These are phyloP conservation scores for Helleia helle DNA, from an alignment of 2,888 invertebrate genomes.

Conservation along the genomic window DNA sequence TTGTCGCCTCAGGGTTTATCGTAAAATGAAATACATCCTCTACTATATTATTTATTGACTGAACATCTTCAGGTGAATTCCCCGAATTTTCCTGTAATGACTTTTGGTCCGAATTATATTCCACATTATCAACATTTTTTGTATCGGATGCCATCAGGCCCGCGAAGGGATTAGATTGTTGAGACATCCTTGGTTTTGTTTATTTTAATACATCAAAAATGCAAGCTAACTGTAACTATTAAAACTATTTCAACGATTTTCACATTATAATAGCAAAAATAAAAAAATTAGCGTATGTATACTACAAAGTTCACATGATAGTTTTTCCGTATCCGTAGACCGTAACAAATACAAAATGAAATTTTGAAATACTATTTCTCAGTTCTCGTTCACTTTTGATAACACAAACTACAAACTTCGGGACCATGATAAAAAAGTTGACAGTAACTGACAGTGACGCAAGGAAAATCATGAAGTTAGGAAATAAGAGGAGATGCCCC, in stretches of 20 bases:
- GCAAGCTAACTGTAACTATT: conserved; percentile 15
- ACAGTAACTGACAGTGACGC: background rate
- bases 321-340: no score
- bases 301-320: background rate
- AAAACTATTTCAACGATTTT: conserved; percentile 4
- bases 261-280: background rate
- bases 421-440: background rate
- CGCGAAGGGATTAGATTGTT: conserved; percentile 59
- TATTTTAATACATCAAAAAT: conserved; percentile 18
- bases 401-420: background rate
- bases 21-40: conserved; percentile 84
- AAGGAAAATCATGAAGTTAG: no score
- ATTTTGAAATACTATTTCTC: background rate
- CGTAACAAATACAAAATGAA: background rate
- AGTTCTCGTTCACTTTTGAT: background rate
- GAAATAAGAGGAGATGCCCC: no score
- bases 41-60: conserved; percentile 69
- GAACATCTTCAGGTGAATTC: conserved; percentile 31
- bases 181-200: conserved; percentile 42
- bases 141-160: conserved; percentile 46
- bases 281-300: background rate
- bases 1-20: conserved; percentile 64
- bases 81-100: conserved; percentile 32
- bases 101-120: conserved; percentile 30
- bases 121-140: conserved; percentile 29